Base-by-base conservation (phyloP, 2,113 vertebrate genomes). In the Castor canadensis region DNA sequence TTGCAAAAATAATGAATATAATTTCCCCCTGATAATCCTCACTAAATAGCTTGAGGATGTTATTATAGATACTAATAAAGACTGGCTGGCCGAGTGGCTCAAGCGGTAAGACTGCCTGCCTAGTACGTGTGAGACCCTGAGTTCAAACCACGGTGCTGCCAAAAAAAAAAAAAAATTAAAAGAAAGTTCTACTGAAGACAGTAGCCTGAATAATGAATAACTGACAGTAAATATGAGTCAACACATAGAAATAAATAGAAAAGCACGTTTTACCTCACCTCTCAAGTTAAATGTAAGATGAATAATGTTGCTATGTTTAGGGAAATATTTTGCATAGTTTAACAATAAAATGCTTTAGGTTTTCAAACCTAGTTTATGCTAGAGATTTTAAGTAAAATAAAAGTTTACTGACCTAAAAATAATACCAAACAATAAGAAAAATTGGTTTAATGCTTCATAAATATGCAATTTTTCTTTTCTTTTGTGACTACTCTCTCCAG, bases 381-480 rank as follows among this genome's bases (percentile, higher is more conserved):
- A 60, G 76, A 69, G 7, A 58, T 83, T 26, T 83, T 94, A 45
- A 40, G 43, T 62, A 76, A 91, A 88, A 90, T 89, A 79, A 82
- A 88, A 93, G 69, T 89, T 89, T 93, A 43, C 73, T 92, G 81
- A 84, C 64, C 73, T 94, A 87, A 91, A 94, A 83, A 26, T 87
- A 96, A 91, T 71, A 85, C 62, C 69, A 86, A 89, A 72, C 58
- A 77, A 82, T 80, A 94, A 79, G 60, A 82, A 95, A 97, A 86
- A 60, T 81, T 86, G 9, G 2, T 56, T 24, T 66, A 92, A 89
- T 62, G 69, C 72, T 89, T 93, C 35, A 38, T 95, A 95, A 95
- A 95, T 93, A 94, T 56, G 79, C n/a, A 73, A 56, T 66, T 94
- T 87, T 69, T 64, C 43, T 92, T 92, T 94, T 93, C 80, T 89